Evolutionary conservation across 2,797 vertebrate species (phyloP).

Genomic region (Hipposideros larvatus): DNA sequence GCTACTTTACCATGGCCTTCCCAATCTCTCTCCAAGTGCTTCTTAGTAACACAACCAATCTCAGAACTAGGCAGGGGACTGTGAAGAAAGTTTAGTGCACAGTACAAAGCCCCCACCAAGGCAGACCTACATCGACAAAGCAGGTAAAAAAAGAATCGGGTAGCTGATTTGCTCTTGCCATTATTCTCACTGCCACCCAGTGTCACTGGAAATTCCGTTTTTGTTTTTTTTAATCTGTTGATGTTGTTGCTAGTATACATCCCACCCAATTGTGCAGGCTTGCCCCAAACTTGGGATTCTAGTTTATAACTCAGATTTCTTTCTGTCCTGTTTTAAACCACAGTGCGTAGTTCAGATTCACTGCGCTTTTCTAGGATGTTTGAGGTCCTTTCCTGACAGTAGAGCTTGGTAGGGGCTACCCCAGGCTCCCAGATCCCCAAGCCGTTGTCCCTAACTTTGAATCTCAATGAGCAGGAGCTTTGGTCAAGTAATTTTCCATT

Average conservation of each 20-base stretch:
- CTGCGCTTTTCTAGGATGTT: not conserved
- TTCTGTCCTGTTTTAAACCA: not conserved
- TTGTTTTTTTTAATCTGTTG: not conserved
- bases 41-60: not conserved
- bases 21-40: not conserved
- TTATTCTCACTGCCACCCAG: not conserved
- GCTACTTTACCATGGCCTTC: not conserved
- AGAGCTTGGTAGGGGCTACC: not conserved
- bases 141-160: not conserved
- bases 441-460: not conserved
- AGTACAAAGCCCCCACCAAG: not conserved
- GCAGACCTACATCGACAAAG: not conserved
- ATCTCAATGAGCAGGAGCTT: constrained; percentile 1
- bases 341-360: not conserved
- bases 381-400: not conserved
- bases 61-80: not conserved
- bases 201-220: constrained; percentile 25
- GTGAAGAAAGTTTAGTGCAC: not conserved
- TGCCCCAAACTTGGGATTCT: not conserved
- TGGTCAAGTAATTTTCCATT: not conserved
- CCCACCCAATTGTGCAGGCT: not conserved
- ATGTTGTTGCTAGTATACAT: not conserved
- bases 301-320: constrained; percentile 13
- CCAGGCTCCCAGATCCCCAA: not conserved
- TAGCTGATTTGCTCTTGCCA: not conserved